A percentile compares a stretch with the other conserved stretches of the same genome.
Conservation (phyloP, 1,140 invertebrate species). For the Melitaea cinxia region DNA sequence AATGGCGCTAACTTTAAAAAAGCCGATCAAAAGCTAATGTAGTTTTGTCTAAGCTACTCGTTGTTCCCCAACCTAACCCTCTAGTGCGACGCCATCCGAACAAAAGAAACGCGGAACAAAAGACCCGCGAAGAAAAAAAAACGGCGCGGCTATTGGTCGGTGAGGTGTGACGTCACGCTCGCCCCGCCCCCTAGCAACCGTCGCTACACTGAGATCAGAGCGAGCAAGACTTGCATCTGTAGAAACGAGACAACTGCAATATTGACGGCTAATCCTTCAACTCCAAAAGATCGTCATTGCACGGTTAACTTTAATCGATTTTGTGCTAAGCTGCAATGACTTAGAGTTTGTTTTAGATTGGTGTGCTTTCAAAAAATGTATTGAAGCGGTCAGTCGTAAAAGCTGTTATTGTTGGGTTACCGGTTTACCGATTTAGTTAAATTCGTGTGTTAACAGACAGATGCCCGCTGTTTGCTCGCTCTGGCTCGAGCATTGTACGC, state of each 20-base stretch:
- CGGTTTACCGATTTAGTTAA: constrained; percentile 81
- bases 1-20: constrained; percentile 42
- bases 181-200: constrained; percentile 72
- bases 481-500: constrained; percentile 35
- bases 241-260: constrained; percentile 58
- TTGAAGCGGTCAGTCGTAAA: constrained; percentile 70
- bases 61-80: constrained; percentile 56
- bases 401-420: constrained; percentile 80
- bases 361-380: constrained; percentile 40
- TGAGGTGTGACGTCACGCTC: constrained; percentile 63
- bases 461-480: constrained; percentile 59
- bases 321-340: neutral
- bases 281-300: constrained; percentile 32
- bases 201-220: constrained; percentile 73
- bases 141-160: constrained; percentile 53
- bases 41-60: constrained; percentile 50
- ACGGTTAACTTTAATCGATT: constrained; percentile 13
- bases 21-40: constrained; percentile 43
- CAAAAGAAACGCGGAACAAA: constrained; percentile 62
- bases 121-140: constrained; percentile 48
- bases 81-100: constrained; percentile 35
- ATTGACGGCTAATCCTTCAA: constrained; percentile 47
- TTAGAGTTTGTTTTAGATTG: constrained; percentile 40
- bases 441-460: constrained; percentile 78
- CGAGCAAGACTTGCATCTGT: constrained; percentile 49